phyloP scores from a whole-genome alignment of 30 jellyfish, hydroid and myxozoan species.

The Catostylus mosaicus region DNA sequence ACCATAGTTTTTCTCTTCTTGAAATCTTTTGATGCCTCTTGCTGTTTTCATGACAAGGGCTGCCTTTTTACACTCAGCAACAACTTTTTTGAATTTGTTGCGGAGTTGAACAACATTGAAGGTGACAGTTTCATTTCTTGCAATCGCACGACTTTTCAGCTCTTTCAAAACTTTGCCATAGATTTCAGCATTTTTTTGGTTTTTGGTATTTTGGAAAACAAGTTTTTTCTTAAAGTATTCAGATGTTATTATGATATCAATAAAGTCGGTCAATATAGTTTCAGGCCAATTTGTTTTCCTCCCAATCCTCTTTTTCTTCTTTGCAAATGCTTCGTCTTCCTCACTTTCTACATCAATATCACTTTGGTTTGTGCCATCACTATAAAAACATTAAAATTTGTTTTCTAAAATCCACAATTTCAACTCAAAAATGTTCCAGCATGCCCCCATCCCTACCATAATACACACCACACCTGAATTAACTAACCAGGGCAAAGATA shows the following conservation, averaged over 20 bases:
- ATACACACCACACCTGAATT: too few relatives aligned
- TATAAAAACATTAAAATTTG: too few relatives aligned
- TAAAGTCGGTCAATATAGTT: conserved; percentile 10
- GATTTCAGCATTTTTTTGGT: conserved; percentile 13
- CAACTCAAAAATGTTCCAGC: too few relatives aligned
- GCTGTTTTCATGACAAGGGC: conserved; percentile 39
- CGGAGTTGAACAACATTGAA: conserved; percentile 3
- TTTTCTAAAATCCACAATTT: too few relatives aligned
- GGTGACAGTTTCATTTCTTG: neutral
- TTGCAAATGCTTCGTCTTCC: too few relatives aligned
- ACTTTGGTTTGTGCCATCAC: too few relatives aligned
- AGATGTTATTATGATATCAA: conserved; percentile 16
- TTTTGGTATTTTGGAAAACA: conserved; percentile 8
- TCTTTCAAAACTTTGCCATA: neutral
- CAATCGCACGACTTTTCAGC: neutral
- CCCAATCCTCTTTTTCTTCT: conserved; percentile 12
- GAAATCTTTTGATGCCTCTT: conserved; percentile 51
- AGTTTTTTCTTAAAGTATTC: conserved; percentile 26
- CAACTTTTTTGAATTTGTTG: conserved; percentile 14
- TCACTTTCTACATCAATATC: too few relatives aligned
- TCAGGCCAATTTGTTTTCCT: conserved; percentile 38
- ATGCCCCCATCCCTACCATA: too few relatives aligned
- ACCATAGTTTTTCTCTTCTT: conserved; percentile 55
- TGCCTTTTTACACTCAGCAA: conserved; percentile 47
- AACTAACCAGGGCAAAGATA: too few relatives aligned